Conservation (phyloP, 2,888 invertebrate species). For the Cremastobaeus sp. region DNA sequence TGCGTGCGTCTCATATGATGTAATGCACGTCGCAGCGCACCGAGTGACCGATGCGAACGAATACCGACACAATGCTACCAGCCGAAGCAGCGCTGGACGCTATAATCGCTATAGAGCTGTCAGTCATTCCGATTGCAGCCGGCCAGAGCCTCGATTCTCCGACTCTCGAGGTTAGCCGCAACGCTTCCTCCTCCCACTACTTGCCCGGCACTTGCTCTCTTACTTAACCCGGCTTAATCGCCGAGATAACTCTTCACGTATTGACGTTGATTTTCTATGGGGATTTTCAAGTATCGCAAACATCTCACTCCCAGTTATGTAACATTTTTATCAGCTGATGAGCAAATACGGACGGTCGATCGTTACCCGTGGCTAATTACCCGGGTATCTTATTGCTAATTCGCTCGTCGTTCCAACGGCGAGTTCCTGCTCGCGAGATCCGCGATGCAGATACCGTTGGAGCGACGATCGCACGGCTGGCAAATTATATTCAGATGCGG, state of each 20-base stretch:
- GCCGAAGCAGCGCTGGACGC: too few relatives aligned
- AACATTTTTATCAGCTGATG: constrained; percentile 35
- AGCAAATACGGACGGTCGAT: constrained; percentile 27
- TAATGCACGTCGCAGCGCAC: constrained; percentile 32
- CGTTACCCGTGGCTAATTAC: not conserved
- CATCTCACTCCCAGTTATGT: constrained; percentile 48
- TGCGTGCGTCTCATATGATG: constrained; percentile 15
- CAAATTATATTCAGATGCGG: too few relatives aligned
- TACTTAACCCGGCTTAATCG: constrained; percentile 40
- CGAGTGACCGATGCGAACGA: constrained; percentile 59
- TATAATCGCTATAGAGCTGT: constrained; percentile 76
- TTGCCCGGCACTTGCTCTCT: constrained; percentile 46
- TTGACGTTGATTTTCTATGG: constrained; percentile 71
- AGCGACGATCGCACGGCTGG: too few relatives aligned
- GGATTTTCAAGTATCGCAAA: constrained; percentile 64
- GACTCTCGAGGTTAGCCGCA: too few relatives aligned
- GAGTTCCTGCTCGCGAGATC: too few relatives aligned
- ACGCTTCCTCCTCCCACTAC: constrained; percentile 58
- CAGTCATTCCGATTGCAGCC: constrained; percentile 72
- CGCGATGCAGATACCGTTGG: too few relatives aligned
- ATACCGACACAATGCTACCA: constrained; percentile 74
- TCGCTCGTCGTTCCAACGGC: constrained; percentile 22
- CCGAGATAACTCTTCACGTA: constrained; percentile 54
- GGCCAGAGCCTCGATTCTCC: constrained; percentile 66
- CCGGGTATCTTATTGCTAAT: constrained; percentile 20